Evolutionary conservation across 2,797 vertebrate genomes (phyloP).

Genomic region (Oceanodroma leucorhoa): DNA sequence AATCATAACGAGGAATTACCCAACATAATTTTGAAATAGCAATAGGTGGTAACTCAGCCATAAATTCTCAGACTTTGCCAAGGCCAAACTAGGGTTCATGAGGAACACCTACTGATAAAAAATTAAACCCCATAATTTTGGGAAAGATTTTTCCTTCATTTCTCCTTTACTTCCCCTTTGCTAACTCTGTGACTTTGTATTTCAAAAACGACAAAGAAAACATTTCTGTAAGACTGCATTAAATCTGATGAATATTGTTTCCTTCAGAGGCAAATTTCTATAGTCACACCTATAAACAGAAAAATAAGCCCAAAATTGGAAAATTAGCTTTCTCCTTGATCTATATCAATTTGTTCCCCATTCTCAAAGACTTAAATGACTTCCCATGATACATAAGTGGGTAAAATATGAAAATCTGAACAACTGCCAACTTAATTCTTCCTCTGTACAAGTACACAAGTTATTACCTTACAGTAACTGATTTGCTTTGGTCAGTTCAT

Average conservation of each 20-base stretch:
- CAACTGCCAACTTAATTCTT: constrained; percentile 34
- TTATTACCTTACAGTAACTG: constrained; percentile 24
- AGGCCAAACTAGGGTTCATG: neutral
- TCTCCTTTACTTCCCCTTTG: neutral
- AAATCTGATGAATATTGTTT: constrained; percentile 21
- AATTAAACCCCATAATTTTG: neutral
- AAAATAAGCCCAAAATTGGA: constrained; percentile 8
- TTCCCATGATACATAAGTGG: neutral
- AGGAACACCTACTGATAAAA: neutral
- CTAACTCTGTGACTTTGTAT: neutral
- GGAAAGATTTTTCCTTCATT: neutral
- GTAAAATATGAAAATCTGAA: constrained; percentile 22
- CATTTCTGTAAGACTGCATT: neutral
- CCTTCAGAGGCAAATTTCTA: constrained; percentile 9
- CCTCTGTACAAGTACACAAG: neutral
- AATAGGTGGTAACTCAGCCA: neutral
- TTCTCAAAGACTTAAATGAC: neutral
- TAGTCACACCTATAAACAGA: constrained; percentile 37
- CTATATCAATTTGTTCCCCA: neutral
- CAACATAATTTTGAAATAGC: neutral
- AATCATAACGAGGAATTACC: neutral
- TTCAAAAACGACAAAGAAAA: constrained; percentile 3
- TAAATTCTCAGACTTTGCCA: constrained; percentile 2
- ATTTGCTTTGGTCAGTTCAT: constrained; percentile 35
- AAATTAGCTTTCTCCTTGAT: constrained; percentile 33